phyloP scores from a whole-genome alignment of 1,140 invertebrate genomes.

The Sitodiplosis mosellana region DNA sequence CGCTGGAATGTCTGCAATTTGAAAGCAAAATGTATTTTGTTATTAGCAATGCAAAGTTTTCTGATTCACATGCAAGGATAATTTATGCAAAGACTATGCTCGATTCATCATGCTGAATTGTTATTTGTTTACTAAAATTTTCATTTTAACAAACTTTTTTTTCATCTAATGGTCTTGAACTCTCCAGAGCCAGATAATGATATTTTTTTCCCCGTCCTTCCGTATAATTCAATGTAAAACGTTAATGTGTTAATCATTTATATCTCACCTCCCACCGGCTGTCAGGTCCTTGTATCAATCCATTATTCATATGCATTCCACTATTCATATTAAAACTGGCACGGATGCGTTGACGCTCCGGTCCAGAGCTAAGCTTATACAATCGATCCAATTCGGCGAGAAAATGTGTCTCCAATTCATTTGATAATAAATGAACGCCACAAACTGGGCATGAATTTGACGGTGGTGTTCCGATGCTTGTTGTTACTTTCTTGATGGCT shows the following conservation, averaged over 20 bases:
- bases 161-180: no score
- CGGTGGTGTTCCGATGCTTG: background rate
- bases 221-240: no score
- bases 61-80: no score
- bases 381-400: conserved; percentile 59
- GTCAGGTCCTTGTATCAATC: conserved; percentile 35
- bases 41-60: no score
- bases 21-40: background rate
- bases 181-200: no score
- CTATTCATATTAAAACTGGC: conserved; percentile 22
- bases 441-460: conserved; percentile 61
- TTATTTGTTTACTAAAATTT: no score
- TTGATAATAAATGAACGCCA: conserved; percentile 49
- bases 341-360: conserved; percentile 27
- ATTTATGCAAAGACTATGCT: no score
- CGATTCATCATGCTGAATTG: no score
- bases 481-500: background rate
- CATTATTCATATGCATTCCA: conserved; percentile 23
- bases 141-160: no score
- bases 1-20: conserved; percentile 47
- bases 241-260: no score
- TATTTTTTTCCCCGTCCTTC: no score
- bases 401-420: conserved; percentile 62
- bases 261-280: conserved; percentile 55
- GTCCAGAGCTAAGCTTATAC: conserved; percentile 36